A percentile compares a stretch with the other conserved stretches of the same genome.
phyloP scores from a whole-genome alignment of 2,113 vertebrate genomes.

The Tricholaema leucomelas region DNA sequence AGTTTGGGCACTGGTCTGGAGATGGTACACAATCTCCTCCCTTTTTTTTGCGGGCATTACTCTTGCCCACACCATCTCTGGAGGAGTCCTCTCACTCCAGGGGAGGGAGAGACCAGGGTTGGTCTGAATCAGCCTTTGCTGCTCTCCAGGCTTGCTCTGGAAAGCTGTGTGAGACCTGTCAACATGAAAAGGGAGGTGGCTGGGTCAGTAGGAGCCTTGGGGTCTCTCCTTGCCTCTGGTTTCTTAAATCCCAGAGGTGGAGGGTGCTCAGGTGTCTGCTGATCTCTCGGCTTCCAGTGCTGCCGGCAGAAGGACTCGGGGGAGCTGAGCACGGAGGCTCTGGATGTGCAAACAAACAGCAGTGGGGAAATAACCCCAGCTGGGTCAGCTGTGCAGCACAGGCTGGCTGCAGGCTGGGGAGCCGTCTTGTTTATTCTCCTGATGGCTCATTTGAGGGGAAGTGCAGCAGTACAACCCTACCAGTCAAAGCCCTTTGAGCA shows the following conservation, averaged over 20 bases:
- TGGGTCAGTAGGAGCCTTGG: not conserved
- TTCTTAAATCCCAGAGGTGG: not conserved
- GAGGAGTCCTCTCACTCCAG: not conserved
- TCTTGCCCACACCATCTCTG: not conserved
- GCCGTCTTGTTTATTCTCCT: not conserved
- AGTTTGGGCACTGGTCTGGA: not conserved
- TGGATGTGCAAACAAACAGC: not conserved
- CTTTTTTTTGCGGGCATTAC: not conserved
- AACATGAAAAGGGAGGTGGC: not conserved
- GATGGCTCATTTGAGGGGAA: not conserved
- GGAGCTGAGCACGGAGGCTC: not conserved
- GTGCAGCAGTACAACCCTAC: not conserved
- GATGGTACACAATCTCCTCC: rapidly evolving
- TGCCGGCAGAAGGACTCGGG: not conserved
- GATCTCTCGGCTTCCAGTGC: not conserved
- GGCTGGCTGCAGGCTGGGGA: rapidly evolving
- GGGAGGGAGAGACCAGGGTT: not conserved
- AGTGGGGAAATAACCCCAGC: not conserved
- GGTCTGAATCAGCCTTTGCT: not conserved
- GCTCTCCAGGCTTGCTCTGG: not conserved
- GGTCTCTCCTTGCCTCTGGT: too few species aligned
- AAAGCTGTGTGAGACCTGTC: not conserved
- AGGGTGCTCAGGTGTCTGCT: not conserved
- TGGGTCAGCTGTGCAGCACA: not conserved
- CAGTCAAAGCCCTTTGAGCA: not conserved